These are phyloP conservation scores for Nomada flava DNA, from an alignment of 2,888 invertebrate genomes.

Conservation along the genomic window DNA sequence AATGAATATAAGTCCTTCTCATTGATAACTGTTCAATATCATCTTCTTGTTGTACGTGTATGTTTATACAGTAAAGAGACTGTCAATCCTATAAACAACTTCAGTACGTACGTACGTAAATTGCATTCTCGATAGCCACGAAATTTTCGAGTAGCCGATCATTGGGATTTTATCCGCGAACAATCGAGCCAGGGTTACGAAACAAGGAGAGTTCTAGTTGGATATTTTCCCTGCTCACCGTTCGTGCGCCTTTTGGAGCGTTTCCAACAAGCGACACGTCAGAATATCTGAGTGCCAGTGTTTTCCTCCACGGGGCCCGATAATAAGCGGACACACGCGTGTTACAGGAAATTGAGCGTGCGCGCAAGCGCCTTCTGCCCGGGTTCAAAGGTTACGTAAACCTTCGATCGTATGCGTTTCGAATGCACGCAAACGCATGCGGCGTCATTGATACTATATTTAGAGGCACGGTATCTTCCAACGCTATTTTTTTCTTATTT, in stretches of 20 bases:
- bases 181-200: slow-evolving; percentile 2
- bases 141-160: not conserved
- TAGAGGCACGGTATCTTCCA: slow-evolving; percentile 33
- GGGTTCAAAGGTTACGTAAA: slow-evolving; percentile 73
- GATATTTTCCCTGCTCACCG: not conserved
- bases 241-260: slow-evolving; percentile 10
- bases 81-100: too few species aligned
- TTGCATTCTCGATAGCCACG: too few species aligned
- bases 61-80: too few species aligned
- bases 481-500: not conserved
- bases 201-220: not conserved
- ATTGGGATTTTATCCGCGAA: slow-evolving; percentile 3
- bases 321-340: slow-evolving; percentile 57
- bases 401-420: slow-evolving; percentile 49
- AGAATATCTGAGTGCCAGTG: slow-evolving; percentile 26
- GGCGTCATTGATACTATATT: slow-evolving; percentile 72
- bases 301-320: slow-evolving; percentile 28
- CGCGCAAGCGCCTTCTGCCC: slow-evolving; percentile 59
- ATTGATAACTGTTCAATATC: too few species aligned
- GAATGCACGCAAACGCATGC: slow-evolving; percentile 61
- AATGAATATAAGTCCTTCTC: too few species aligned
- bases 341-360: slow-evolving; percentile 72
- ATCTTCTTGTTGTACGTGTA: too few species aligned
- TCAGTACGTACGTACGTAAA: too few species aligned
- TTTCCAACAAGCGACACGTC: slow-evolving; percentile 18